Percentiles rank a stretch among this genome's conserved stretches.
Evolutionary conservation across 2,888 invertebrate species (phyloP).

Genomic region (Callyntrura guangdongensis): DNA sequence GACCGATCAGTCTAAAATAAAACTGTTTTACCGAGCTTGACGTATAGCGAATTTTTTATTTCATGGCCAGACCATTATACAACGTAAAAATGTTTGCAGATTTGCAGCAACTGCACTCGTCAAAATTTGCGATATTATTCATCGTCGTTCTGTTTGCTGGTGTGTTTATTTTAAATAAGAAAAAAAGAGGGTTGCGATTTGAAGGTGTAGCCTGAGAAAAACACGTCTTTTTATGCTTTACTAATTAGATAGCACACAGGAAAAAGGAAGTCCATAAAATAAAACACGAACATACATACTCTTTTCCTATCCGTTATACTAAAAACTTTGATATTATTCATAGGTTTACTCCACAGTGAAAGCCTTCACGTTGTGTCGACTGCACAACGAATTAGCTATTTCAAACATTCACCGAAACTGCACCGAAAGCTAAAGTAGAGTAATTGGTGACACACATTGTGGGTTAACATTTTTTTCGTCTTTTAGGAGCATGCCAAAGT

Average conservation of each 20-base stretch:
- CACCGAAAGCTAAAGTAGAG: not conserved
- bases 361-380: not conserved
- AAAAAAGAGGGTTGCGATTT: not conserved
- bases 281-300: too few species aligned
- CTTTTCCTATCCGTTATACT: too few species aligned
- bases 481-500: too few species aligned
- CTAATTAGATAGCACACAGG: conserved; percentile 42
- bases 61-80: not conserved
- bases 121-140: not conserved
- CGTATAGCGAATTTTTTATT: conserved; percentile 13
- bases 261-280: conserved; percentile 32
- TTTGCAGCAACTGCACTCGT: conserved; percentile 37
- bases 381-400: not conserved
- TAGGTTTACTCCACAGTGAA: not conserved
- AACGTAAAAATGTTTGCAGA: not conserved
- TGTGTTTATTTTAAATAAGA: not conserved
- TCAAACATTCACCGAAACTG: not conserved
- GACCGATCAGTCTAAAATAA: too few species aligned
- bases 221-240: not conserved
- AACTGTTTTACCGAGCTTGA: too few species aligned
- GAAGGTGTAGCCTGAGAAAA: conserved; percentile 1
- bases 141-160: too few species aligned
- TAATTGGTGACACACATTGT: conserved; percentile 33
- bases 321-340: not conserved
- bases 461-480: not conserved